These are phyloP conservation scores for Coelopa pilipes DNA, from an alignment of 2,888 invertebrate genomes.

Conservation along the genomic window DNA sequence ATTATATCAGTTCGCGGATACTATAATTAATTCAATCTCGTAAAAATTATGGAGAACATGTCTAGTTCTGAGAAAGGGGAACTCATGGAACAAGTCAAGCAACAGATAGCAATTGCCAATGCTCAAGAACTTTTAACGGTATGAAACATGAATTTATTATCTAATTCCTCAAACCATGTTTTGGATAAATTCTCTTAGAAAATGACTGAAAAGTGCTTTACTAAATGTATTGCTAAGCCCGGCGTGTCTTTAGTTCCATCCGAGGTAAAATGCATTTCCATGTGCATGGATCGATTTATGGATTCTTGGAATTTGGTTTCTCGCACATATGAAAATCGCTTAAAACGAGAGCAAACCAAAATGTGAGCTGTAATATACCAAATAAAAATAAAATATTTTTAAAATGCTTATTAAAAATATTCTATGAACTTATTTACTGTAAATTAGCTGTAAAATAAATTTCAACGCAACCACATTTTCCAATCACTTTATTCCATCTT, in stretches of 20 bases:
- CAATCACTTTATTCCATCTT: too few species aligned
- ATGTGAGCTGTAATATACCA: slow-evolving; percentile 14
- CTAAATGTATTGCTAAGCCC: slow-evolving; percentile 91
- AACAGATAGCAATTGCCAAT: slow-evolving; percentile 93
- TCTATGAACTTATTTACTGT: too few species aligned
- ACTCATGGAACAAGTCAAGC: slow-evolving; percentile 93
- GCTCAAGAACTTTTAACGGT: slow-evolving; percentile 91
- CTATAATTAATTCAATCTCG: too few species aligned
- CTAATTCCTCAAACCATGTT: not conserved
- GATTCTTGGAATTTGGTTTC: slow-evolving; percentile 95
- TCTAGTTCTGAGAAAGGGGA: slow-evolving; percentile 82
- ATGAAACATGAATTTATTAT: slow-evolving; percentile 49
- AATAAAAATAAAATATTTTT: not conserved
- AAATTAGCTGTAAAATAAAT: too few species aligned
- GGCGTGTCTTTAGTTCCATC: slow-evolving; percentile 88
- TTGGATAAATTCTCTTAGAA: slow-evolving; percentile 70
- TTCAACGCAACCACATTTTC: too few species aligned
- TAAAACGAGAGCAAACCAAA: slow-evolving; percentile 76
- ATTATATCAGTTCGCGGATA: too few species aligned
- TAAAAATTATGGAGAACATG: slow-evolving; percentile 68
- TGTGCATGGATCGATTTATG: slow-evolving; percentile 99
- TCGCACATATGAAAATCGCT: slow-evolving; percentile 84
- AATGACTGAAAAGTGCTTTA: slow-evolving; percentile 98
- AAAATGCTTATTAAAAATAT: not conserved
- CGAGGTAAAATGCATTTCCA: slow-evolving; percentile 95